phyloP scores from a whole-genome alignment of 2,797 vertebrate genomes.

The Eulemur coronatus region DNA sequence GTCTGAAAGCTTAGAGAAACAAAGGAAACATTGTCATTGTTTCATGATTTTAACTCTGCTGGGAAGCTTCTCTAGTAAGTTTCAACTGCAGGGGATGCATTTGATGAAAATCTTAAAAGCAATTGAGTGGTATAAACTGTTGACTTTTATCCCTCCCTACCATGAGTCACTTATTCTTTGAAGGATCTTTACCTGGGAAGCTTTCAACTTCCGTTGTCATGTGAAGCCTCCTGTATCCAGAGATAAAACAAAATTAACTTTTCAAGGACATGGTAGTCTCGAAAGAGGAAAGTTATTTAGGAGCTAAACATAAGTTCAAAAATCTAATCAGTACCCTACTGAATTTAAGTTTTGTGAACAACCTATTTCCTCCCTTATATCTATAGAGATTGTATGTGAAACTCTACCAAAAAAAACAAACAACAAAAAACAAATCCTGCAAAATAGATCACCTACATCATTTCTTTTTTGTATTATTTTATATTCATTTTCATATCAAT shows the following conservation, averaged over 20 bases:
- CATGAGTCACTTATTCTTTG: slow-evolving; percentile 84
- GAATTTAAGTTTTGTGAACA: slow-evolving; percentile 75
- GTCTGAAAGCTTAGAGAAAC: slow-evolving; percentile 80
- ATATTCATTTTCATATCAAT: slow-evolving; percentile 66
- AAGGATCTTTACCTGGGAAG: slow-evolving; percentile 87
- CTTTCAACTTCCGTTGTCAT: slow-evolving; percentile 87
- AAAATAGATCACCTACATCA: slow-evolving; percentile 46
- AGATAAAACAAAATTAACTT: slow-evolving; percentile 88
- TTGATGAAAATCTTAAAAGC: slow-evolving; percentile 90
- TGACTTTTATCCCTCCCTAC: slow-evolving; percentile 87
- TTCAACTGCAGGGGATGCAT: slow-evolving; percentile 83
- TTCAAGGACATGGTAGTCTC: slow-evolving; percentile 85
- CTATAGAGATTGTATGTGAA: slow-evolving; percentile 55
- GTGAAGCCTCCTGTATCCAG: slow-evolving; percentile 80
- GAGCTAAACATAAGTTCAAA: slow-evolving; percentile 76
- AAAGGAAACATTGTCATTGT: slow-evolving; percentile 83
- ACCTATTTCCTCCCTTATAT: slow-evolving; percentile 23
- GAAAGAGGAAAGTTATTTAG: slow-evolving; percentile 82
- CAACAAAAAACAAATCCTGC: not conserved
- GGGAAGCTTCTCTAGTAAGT: slow-evolving; percentile 85
- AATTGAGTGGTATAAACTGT: slow-evolving; percentile 85
- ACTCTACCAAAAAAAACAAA: not conserved
- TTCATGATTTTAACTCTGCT: slow-evolving; percentile 87
- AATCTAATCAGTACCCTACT: slow-evolving; percentile 42
- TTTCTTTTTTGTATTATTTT: slow-evolving; percentile 69